Conservation (phyloP, 2,113 vertebrate species). For the Chaetura pelagica region DNA sequence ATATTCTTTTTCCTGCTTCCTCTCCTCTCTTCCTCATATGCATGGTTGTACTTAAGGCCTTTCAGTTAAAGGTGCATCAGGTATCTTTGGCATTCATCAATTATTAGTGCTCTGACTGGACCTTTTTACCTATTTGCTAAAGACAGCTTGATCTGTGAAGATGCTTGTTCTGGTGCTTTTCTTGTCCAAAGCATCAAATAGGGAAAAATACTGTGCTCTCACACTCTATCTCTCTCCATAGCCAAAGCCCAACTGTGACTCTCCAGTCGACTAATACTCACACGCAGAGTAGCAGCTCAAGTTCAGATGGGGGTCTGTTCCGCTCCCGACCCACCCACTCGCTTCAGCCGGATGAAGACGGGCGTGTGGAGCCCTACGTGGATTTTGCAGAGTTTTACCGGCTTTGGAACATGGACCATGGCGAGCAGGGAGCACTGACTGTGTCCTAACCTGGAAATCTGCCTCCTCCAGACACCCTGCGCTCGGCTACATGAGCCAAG, state of each 20-base stretch:
- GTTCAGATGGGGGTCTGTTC: constrained; percentile 92
- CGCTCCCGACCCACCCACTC: constrained; percentile 90
- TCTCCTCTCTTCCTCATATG: not conserved
- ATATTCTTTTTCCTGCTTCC: not conserved
- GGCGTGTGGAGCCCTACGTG: constrained; percentile 93
- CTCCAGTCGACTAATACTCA: constrained; percentile 97
- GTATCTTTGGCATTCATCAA: not conserved
- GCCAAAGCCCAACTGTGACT: constrained; percentile 94
- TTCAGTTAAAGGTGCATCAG: not conserved
- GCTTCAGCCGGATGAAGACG: constrained; percentile 92
- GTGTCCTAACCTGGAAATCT: constrained; percentile 25
- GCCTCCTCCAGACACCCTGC: not conserved
- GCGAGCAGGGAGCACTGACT: constrained; percentile 77
- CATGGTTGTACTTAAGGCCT: not conserved
- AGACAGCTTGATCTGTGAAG: not conserved
- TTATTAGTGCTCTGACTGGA: not conserved
- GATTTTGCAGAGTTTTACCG: constrained; percentile 96
- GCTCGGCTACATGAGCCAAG: not conserved
- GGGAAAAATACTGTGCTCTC: not conserved
- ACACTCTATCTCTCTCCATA: constrained; percentile 40
- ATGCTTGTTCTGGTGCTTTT: not conserved
- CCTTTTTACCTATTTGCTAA: not conserved
- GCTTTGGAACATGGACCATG: constrained; percentile 91
- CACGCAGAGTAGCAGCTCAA: constrained; percentile 97
- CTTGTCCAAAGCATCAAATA: not conserved